These are phyloP conservation scores for Danaus chrysippus DNA, from an alignment of 2,888 invertebrate genomes.

Conservation along the genomic window DNA sequence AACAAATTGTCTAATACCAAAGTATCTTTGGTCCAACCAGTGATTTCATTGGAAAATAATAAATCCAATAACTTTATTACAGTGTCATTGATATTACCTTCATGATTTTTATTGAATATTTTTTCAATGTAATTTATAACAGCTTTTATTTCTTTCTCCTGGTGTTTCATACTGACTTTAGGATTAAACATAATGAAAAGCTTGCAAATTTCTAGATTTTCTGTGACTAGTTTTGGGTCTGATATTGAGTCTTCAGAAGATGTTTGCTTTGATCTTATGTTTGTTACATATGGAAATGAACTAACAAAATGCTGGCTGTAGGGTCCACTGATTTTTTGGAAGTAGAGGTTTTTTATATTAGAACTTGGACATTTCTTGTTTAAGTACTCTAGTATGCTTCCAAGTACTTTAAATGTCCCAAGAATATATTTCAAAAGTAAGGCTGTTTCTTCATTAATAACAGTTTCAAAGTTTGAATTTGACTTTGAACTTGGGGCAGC, in stretches of 20 bases:
- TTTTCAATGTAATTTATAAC: constrained; percentile 76
- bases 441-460: constrained; percentile 81
- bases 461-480: constrained; percentile 63
- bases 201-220: constrained; percentile 63
- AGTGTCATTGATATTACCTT: constrained; percentile 45
- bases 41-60: constrained; percentile 56
- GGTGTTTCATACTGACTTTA: constrained; percentile 56
- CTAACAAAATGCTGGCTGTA: constrained; percentile 79
- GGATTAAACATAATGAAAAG: constrained; percentile 72
- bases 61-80: constrained; percentile 55
- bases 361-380: constrained; percentile 53
- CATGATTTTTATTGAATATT: constrained; percentile 51
- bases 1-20: constrained; percentile 57
- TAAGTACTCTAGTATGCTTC: constrained; percentile 61
- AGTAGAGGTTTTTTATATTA: constrained; percentile 72
- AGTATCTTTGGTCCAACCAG: constrained; percentile 58
- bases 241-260: constrained; percentile 53
- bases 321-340: constrained; percentile 69
- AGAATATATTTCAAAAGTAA: constrained; percentile 81
- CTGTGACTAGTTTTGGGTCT: constrained; percentile 57
- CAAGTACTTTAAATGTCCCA: constrained; percentile 81
- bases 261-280: constrained; percentile 53
- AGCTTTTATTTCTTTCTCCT: constrained; percentile 52
- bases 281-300: constrained; percentile 79
- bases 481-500: constrained; percentile 77